A percentile compares a stretch with the other conserved stretches of the same genome.
These are phyloP conservation scores for Scarus forsteni DNA, from an alignment of 2,797 vertebrate genomes.

Conservation along the genomic window DNA sequence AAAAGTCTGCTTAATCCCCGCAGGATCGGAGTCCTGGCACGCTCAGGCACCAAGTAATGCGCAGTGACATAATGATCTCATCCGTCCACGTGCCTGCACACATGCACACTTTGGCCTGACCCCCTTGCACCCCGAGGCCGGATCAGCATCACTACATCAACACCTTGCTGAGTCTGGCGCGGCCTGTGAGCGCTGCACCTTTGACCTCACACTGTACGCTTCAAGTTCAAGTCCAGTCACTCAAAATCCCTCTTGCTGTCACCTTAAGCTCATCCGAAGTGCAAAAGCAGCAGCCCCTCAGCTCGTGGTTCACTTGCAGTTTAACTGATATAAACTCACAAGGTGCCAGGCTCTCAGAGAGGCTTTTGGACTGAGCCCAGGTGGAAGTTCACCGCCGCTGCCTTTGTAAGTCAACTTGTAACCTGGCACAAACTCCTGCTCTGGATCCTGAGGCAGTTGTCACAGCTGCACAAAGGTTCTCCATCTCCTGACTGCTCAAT, in stretches of 20 bases:
- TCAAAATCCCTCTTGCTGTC: constrained; percentile 33
- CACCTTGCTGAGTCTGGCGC: constrained; percentile 45
- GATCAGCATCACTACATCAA: constrained; percentile 33
- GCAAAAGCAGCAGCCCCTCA: constrained; percentile 14
- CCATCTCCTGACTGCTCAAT: constrained; percentile 21
- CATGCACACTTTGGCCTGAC: constrained; percentile 10
- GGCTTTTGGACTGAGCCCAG: constrained; percentile 39
- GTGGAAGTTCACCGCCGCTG: constrained; percentile 22
- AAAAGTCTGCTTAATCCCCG: constrained; percentile 31
- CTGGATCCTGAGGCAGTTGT: constrained; percentile 20
- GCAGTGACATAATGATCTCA: constrained; percentile 23
- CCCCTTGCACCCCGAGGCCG: constrained; percentile 26
- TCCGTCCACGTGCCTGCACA: neutral
- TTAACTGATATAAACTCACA: constrained; percentile 45
- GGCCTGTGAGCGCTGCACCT: constrained; percentile 36
- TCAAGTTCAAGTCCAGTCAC: constrained; percentile 15
- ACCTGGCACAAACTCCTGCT: constrained; percentile 30
- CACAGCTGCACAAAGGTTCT: constrained; percentile 3
- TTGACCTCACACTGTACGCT: constrained; percentile 23
- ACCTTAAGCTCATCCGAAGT: constrained; percentile 13
- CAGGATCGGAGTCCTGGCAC: constrained; percentile 16
- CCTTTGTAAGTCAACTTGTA: constrained; percentile 39
- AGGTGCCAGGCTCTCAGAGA: constrained; percentile 24
- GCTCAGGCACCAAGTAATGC: constrained; percentile 10
- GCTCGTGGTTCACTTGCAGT: constrained; percentile 32